Evolutionary conservation across 2,888 invertebrate genomes (phyloP), one percentile per base, ranked within the genome.

Genomic region (Pomacea canaliculata): DNA sequence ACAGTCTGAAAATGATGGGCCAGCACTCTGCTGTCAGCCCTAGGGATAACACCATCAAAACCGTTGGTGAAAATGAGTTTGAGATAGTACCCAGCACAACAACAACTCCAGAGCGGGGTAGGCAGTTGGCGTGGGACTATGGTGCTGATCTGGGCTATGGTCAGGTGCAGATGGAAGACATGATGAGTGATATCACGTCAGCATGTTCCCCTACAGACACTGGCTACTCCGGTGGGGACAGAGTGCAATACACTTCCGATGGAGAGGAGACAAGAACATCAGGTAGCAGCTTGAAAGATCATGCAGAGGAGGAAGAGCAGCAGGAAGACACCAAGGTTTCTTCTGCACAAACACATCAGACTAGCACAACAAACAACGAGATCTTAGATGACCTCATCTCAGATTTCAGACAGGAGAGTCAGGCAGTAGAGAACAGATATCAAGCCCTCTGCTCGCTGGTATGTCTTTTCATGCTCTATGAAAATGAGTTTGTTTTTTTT

Each of bases 51-150:
- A 1, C 67, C 48, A 56, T 56, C 51, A 74, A 62, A 59, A 56
- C 69, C 4, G 69, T 69, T 69, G 69, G 69, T 67, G 78, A 78
- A 19, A 78, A 68, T 76, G 81, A 78, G 0, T 70, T 73, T 71
- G 81, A 81, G 13, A 81, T 82, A 18, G 78, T 82, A 60, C 82
- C 82, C 19, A 82, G 82, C 77, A 81, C 80, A 18, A 79, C 80
- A 23, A 71, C 78, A 72, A 81, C 81, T 8, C 81, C 81, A n/a
- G 81, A 81, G 48, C 69, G 76, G 16, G 70, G 69, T n/a, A 79
- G 80, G 48, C 82, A 80, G 75, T 80, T 86, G 59, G 76, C 82
- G 7, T 87, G 88, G 88, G 87, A 87, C 73, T 86, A 86, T 78
- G 86, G 81, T 1, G 87, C 85, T 62, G 87, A 87, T 70, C 77